Percentiles rank a stretch among this genome's conserved stretches.
Conservation (phyloP, 2,113 vertebrate species). For the Lates calcarifer region DNA sequence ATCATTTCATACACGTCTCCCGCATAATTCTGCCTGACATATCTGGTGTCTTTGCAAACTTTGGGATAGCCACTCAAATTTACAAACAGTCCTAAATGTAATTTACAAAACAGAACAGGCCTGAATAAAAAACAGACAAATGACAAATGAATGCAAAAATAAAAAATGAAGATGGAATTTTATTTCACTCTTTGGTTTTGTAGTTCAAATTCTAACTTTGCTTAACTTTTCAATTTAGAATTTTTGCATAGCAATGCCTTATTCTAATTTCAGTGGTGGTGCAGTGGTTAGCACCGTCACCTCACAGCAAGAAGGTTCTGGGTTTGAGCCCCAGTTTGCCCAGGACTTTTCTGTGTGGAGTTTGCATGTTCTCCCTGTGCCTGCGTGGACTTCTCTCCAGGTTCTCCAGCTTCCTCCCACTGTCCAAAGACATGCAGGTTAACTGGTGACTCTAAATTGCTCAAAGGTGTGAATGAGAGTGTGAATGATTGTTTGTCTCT, state of each 20-base stretch:
- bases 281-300: no score
- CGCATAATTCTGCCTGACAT: slow-evolving; percentile 13
- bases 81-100: background rate
- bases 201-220: background rate
- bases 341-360: no score
- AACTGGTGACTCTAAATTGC: no score
- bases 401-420: background rate
- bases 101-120: background rate
- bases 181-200: no score
- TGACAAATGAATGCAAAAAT: no score
- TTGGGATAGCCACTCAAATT: background rate
- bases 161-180: background rate
- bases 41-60: slow-evolving; percentile 2
- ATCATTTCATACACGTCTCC: background rate
- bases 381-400: no score
- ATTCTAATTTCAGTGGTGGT: background rate
- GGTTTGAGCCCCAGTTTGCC: no score
- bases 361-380: no score
- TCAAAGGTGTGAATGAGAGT: no score
- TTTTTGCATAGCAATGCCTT: background rate
- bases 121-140: background rate
- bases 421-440: no score
- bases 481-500: no score
- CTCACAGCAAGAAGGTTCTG: no score
- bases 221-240: background rate